Percentiles rank a stretch among this genome's conserved stretches.
These are phyloP conservation scores for Coelopa pilipes DNA, from an alignment of 2,888 invertebrate genomes.

Conservation along the genomic window DNA sequence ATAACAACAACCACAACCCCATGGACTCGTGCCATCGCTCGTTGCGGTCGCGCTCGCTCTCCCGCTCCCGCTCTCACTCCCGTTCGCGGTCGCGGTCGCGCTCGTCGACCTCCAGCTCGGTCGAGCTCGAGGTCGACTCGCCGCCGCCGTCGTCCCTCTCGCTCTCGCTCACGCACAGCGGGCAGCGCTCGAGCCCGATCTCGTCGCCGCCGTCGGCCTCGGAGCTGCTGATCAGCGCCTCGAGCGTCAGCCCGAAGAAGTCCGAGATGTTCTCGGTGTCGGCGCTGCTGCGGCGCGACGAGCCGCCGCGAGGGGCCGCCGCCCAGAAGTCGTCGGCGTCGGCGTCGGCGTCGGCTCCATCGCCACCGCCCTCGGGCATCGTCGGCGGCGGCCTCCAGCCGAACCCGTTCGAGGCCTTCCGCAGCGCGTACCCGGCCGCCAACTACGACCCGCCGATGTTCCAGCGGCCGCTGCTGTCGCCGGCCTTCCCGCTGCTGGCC, in stretches of 20 bases:
- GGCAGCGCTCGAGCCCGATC: constrained; percentile 53
- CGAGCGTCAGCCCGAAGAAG: constrained; percentile 70
- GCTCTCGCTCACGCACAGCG: constrained; percentile 42
- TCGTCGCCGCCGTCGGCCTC: constrained; percentile 59
- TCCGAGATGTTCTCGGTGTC: constrained; percentile 88
- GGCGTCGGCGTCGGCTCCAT: constrained; percentile 56
- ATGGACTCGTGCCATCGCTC: constrained; percentile 47
- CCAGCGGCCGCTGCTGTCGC: constrained; percentile 64
- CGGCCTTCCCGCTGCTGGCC: constrained; percentile 65
- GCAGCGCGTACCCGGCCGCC: constrained; percentile 63
- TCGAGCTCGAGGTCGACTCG: constrained; percentile 81
- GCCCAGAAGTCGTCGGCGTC: constrained; percentile 56
- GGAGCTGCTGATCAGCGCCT: constrained; percentile 61
- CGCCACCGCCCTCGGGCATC: too few species aligned
- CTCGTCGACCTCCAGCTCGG: constrained; percentile 69
- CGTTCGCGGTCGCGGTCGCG: constrained; percentile 48
- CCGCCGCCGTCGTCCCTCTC: constrained; percentile 71
- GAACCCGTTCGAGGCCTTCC: constrained; percentile 69
- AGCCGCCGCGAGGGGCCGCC: constrained; percentile 63
- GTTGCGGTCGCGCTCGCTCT: constrained; percentile 47
- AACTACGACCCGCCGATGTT: constrained; percentile 66
- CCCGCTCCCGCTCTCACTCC: constrained; percentile 58
- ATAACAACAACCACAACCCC: constrained; percentile 55
- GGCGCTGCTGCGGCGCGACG: constrained; percentile 82
- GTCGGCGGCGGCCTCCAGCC: constrained; percentile 48